Conservation (phyloP, 2,888 invertebrate species). For the Gymnocheta viridis region DNA sequence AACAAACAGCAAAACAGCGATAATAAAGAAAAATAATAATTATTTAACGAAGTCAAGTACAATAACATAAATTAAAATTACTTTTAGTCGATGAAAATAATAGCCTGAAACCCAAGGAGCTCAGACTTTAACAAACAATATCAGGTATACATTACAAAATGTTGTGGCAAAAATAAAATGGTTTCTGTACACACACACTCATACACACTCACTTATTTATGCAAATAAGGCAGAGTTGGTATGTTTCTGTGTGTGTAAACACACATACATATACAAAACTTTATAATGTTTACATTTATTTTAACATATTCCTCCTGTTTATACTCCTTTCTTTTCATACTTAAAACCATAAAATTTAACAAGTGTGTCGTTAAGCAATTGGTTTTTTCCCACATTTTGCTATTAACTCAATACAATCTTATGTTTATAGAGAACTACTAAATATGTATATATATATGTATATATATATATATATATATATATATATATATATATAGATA, state of each 20-base stretch:
- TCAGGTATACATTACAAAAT: slow-evolving; percentile 1
- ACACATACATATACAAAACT: background rate
- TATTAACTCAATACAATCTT: slow-evolving; percentile 42
- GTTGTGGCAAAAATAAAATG: slow-evolving; percentile 24
- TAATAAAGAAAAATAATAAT: slow-evolving; percentile 22
- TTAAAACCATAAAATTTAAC: slow-evolving; percentile 43
- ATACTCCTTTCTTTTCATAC: background rate
- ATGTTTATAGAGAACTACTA: background rate
- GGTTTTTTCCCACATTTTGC: background rate
- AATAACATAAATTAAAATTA: slow-evolving; percentile 61
- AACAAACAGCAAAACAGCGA: background rate
- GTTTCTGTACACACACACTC: background rate
- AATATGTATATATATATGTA: slow-evolving; percentile 16
- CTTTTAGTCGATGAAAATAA: slow-evolving; percentile 38
- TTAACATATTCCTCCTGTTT: slow-evolving; percentile 32
- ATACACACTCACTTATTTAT: background rate
- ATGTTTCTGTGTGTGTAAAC: background rate
- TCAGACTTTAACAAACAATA: background rate
- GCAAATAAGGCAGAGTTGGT: background rate
- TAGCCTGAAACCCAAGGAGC: slow-evolving; percentile 25
- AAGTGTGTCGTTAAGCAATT: slow-evolving; percentile 35
- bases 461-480: too few species aligned
- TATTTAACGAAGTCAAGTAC: slow-evolving; percentile 52
- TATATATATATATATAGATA: too few species aligned
- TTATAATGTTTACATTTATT: slow-evolving; percentile 20